A percentile compares a stretch with the other conserved stretches of the same genome.
phyloP scores from a whole-genome alignment of 2,113 vertebrate genomes.

The Ovis aries region ARS-UI_Ramb_v3.0 NC_056054.1:239168001-239168500 shows the following conservation, averaged over 20 bases:
- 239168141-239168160: not conserved
- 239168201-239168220: not conserved
- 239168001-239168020: not conserved
- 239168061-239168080: not conserved
- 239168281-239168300: not conserved
- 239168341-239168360: not conserved
- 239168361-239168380: not conserved
- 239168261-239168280: not conserved
- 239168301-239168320: not conserved
- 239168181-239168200: not conserved
- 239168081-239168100: not conserved
- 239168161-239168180: not conserved
- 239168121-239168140: not conserved
- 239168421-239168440: not conserved
- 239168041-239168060: constrained; percentile 7
- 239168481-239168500: not conserved
- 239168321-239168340: not conserved
- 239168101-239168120: fast-evolving
- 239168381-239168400: not conserved
- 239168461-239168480: not conserved
- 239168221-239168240: not conserved
- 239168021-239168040: not conserved
- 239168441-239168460: not conserved
- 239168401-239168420: not conserved
- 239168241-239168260: not conserved